phyloP scores from a whole-genome alignment of 37 sponge, comb jelly and placozoan species.

The Dysidea cf. avara region DNA sequence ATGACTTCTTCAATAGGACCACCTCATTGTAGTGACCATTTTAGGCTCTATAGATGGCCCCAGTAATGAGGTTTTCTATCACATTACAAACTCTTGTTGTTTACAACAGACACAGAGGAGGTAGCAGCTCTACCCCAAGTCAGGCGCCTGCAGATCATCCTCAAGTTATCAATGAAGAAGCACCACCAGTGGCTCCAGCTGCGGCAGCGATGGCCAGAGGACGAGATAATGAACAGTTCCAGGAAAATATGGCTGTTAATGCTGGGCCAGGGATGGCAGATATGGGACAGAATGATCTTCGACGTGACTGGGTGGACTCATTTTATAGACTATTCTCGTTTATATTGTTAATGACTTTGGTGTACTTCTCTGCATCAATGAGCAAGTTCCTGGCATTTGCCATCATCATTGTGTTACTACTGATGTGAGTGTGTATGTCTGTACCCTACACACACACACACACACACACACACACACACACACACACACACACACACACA shows the following conservation, averaged over 20 bases:
- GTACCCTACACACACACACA: background rate
- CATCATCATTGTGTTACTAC: slow-evolving; percentile 50
- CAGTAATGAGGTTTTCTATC: too few relatives aligned
- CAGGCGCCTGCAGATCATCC: slow-evolving; percentile 19
- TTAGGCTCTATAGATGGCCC: too few relatives aligned
- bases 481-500: background rate
- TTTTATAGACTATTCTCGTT: slow-evolving; percentile 62
- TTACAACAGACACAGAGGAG: too few relatives aligned
- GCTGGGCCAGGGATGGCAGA: slow-evolving; percentile 26
- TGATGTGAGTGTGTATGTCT: slow-evolving; percentile 60
- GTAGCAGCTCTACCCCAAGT: background rate
- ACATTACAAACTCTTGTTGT: too few relatives aligned
- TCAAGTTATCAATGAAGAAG: slow-evolving; percentile 41
- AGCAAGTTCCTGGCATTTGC: slow-evolving; percentile 61
- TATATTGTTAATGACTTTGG: slow-evolving; percentile 52
- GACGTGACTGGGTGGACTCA: slow-evolving; percentile 65
- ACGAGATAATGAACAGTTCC: background rate
- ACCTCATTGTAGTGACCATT: too few relatives aligned
- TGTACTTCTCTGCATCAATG: slow-evolving; percentile 62
- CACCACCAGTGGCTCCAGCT: slow-evolving; percentile 32
- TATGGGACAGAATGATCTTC: background rate
- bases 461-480: slow-evolving; percentile 1
- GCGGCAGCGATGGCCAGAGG: background rate
- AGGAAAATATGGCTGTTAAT: slow-evolving; percentile 34
- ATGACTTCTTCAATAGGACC: too few relatives aligned